phyloP scores from a whole-genome alignment of 2,888 invertebrate genomes.

The Pseudoips prasinana region DNA sequence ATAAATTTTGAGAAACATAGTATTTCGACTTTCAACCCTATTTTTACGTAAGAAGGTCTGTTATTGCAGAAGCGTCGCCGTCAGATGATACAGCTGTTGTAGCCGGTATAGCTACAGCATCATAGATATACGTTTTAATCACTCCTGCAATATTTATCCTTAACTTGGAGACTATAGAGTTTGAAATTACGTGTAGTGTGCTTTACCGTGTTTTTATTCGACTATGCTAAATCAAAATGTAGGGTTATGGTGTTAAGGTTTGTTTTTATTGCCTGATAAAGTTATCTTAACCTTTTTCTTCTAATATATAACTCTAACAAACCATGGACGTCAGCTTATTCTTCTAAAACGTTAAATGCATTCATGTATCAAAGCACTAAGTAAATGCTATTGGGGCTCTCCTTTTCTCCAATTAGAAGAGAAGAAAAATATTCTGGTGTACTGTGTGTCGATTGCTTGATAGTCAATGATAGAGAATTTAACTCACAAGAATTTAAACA shows the following conservation, averaged over 20 bases:
- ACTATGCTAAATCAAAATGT: conserved; percentile 8
- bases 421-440: no score
- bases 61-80: conserved; percentile 10
- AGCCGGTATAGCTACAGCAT: conserved; percentile 17
- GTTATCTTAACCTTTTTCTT: conserved; percentile 1
- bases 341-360: no score
- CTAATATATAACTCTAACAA: conserved; percentile 1
- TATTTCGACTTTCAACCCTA: conserved; percentile 15
- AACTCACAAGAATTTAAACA: no score
- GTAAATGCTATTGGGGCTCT: no score
- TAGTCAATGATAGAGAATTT: no score
- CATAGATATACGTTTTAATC: conserved; percentile 15
- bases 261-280: conserved; percentile 17
- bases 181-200: conserved; percentile 6
- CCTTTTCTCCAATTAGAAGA: no score
- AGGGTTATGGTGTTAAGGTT: conserved; percentile 19
- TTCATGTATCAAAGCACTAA: no score
- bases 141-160: conserved; percentile 13
- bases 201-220: conserved; percentile 16
- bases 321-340: no score
- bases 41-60: not conserved
- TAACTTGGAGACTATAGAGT: conserved; percentile 15
- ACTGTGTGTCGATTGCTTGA: no score
- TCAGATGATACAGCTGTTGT: conserved; percentile 30
- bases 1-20: conserved; percentile 17